These are phyloP conservation scores for Drosophila murphyi DNA, from an alignment of 1,140 invertebrate species.

Conservation along the genomic window DNA sequence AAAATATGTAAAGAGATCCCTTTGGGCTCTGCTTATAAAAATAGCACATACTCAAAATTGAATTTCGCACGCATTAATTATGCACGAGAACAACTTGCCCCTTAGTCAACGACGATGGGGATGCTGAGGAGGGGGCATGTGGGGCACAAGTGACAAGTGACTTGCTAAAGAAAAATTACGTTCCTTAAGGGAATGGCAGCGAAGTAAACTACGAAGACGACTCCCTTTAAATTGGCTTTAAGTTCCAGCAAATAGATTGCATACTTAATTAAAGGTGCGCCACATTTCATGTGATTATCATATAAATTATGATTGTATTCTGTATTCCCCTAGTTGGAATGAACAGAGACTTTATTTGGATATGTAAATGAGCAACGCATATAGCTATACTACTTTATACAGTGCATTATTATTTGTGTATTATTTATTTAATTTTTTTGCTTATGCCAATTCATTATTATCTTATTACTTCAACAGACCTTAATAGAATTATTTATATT, in stretches of 20 bases:
- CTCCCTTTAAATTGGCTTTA: too few species aligned
- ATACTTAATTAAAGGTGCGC: neutral
- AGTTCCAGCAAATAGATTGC: neutral
- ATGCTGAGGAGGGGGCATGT: neutral
- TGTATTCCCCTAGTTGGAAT: neutral
- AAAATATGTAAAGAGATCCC: neutral
- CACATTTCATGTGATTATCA: conserved; percentile 5
- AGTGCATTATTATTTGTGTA: too few species aligned
- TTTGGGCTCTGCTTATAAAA: neutral
- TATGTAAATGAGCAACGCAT: neutral
- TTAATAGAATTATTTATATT: too few species aligned
- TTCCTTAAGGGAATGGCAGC: neutral
- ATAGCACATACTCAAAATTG: conserved; percentile 39
- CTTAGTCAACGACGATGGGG: neutral
- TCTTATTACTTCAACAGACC: too few species aligned
- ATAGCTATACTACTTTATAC: too few species aligned
- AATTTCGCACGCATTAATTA: conserved; percentile 54
- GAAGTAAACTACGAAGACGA: neutral
- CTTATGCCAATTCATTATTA: too few species aligned
- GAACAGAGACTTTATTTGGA: neutral
- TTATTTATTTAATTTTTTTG: too few species aligned
- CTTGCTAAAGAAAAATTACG: neutral
- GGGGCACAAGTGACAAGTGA: conserved; percentile 8
- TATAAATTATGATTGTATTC: conserved; percentile 9
- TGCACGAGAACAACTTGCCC: conserved; percentile 36